Evolutionary conservation across 2,797 vertebrate genomes (phyloP).

Genomic region (Sarcophilus harrisii): DNA sequence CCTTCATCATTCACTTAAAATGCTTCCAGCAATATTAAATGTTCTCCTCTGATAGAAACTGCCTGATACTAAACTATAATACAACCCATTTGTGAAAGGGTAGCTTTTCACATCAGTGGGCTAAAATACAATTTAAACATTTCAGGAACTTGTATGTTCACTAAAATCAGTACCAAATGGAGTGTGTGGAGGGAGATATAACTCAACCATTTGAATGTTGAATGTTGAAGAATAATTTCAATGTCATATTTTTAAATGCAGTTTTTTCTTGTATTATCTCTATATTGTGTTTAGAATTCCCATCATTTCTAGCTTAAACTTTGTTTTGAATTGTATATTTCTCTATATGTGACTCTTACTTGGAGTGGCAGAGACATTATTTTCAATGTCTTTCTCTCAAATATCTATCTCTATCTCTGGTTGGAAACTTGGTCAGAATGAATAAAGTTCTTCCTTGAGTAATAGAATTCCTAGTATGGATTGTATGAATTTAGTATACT

Average conservation of each 20-base stretch:
- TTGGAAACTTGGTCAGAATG: neutral
- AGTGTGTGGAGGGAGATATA: slow-evolving; percentile 50
- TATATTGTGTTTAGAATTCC: slow-evolving; percentile 9
- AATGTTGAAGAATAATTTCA: slow-evolving; percentile 56
- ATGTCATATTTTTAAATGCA: slow-evolving; percentile 5
- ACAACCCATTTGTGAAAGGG: slow-evolving; percentile 62
- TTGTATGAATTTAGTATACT: neutral
- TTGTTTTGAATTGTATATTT: neutral
- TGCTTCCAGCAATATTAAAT: slow-evolving; percentile 53
- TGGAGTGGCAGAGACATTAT: neutral
- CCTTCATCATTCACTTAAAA: neutral
- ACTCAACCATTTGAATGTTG: slow-evolving; percentile 63
- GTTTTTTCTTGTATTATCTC: slow-evolving; percentile 40
- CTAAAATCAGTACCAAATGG: slow-evolving; percentile 75
- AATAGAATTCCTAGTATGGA: neutral
- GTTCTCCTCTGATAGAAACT: slow-evolving; percentile 35
- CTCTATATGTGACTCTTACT: neutral
- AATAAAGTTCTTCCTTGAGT: neutral
- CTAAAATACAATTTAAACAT: slow-evolving; percentile 77
- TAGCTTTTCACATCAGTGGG: slow-evolving; percentile 56
- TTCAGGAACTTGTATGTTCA: slow-evolving; percentile 67
- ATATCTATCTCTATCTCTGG: neutral
- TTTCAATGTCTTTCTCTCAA: neutral
- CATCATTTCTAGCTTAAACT: neutral
- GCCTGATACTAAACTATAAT: slow-evolving; percentile 59